Evolutionary conservation across 2,113 vertebrate species (phyloP), one percentile per base, ranked within the genome.

Genomic region (Gobiocypris rarus): DNA sequence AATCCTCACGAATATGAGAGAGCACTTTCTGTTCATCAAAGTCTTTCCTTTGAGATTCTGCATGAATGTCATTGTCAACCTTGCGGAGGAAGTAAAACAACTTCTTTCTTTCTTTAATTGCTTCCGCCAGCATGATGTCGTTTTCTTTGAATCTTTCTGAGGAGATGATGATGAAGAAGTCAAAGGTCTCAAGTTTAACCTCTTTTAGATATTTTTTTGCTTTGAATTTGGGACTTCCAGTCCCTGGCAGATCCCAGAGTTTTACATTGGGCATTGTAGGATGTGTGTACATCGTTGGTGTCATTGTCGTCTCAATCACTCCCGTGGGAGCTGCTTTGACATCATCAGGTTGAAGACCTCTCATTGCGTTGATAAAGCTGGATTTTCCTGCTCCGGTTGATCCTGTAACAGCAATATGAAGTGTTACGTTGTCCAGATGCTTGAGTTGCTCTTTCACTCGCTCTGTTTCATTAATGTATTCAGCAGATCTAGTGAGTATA

Each of bases 151-250:
- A 94, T 71, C 92, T 89, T 10, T 89, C 89, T 0, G 93, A 87
- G 0, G 90, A 91, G 1, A 94, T 89, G 22, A 94, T 89, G 56
- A 94, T 89, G 85, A 94, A 95, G 91, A 94, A 94, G 80, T 94
- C 92, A 0, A 91, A 95, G 24, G 48, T 88, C 14, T 88, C 43
- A 15, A 94, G 92, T 28, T 89, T 81, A 24, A 93, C 90, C 45
- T 89, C 71, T 81, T 92, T 89, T 83, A 93, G 88, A 86, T 94
- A 93, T 34, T 84, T 87, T 74, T 90, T 79, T 0, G 91, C 87
- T 0, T 84, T 81, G 75, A 93, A 95, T 9, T 86, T 85, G 0
- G 90, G 89, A 0, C 86, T 86, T 26, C 93, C 93, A 0, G 93
- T 90, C 24, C 94, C 94, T 0, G 94, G 94, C 11, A 95, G 91